Evolutionary conservation across 2,113 vertebrate genomes (phyloP).

Genomic region (Sapayoa aenigma): DNA sequence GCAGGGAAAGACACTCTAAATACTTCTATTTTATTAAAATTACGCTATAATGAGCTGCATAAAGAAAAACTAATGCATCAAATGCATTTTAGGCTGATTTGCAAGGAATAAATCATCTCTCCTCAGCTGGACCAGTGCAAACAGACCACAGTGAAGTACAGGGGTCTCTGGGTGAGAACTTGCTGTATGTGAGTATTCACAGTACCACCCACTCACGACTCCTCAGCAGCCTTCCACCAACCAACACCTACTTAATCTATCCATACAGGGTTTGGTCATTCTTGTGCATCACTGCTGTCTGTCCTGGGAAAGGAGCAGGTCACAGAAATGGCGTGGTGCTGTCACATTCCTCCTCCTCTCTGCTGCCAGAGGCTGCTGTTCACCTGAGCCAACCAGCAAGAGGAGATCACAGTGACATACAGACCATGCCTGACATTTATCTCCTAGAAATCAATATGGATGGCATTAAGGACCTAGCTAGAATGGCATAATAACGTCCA

Average conservation of each 20-base stretch:
- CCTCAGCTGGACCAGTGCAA: neutral
- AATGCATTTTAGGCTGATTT: neutral
- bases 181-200: rapidly evolving
- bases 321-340: neutral
- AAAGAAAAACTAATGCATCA: neutral
- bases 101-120: neutral
- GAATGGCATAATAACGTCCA: neutral
- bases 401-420: neutral
- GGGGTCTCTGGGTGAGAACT: neutral
- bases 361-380: rapidly evolving
- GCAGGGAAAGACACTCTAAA: neutral
- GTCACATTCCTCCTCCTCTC: neutral
- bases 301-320: neutral
- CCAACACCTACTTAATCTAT: neutral
- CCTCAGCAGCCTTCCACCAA: neutral
- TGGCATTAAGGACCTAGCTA: neutral
- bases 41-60: neutral
- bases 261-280: neutral
- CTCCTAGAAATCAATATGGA: neutral
- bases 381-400: neutral
- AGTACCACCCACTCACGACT: rapidly evolving
- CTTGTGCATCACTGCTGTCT: neutral
- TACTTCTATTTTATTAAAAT: neutral
- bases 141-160: neutral
- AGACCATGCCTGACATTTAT: neutral